Conservation (phyloP, 2,888 invertebrate genomes). For the Leptopilina myrica region DNA sequence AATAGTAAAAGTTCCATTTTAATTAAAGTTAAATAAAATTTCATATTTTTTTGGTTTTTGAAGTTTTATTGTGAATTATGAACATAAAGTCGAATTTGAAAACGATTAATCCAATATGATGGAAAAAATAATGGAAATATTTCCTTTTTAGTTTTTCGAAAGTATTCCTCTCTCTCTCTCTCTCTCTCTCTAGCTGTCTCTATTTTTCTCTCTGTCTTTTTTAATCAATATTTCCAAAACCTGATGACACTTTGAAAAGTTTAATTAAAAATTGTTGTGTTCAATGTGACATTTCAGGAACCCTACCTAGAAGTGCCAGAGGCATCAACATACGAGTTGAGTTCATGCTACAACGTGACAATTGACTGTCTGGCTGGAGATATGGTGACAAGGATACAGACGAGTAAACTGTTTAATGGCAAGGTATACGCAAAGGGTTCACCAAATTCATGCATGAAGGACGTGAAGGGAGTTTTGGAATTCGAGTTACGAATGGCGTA, state of each 20-base stretch:
- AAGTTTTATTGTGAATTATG: no score
- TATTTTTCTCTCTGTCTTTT: neutral
- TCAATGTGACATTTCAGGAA: conserved; percentile 79
- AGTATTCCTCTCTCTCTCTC: no score
- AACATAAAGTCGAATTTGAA: no score
- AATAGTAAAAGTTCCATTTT: no score
- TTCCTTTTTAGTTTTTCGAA: no score
- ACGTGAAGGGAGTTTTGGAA: conserved; percentile 91
- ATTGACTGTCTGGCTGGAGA: conserved; percentile 95
- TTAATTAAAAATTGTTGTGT: neutral
- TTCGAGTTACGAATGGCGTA: conserved; percentile 95
- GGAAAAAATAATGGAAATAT: no score
- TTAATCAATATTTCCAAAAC: neutral
- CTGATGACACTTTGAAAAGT: neutral
- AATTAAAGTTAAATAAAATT: no score
- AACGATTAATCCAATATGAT: neutral
- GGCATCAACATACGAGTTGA: conserved; percentile 93
- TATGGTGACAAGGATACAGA: conserved; percentile 95
- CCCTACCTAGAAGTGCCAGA: conserved; percentile 94
- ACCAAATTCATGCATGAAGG: conserved; percentile 93
- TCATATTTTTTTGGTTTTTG: no score
- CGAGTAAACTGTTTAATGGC: conserved; percentile 94
- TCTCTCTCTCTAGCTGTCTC: no score
- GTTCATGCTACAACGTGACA: conserved; percentile 95
- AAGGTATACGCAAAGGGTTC: conserved; percentile 97